These are phyloP conservation scores for Drosophila setosimentum DNA, from an alignment of 2,888 invertebrate genomes.

Conservation along the genomic window DNA sequence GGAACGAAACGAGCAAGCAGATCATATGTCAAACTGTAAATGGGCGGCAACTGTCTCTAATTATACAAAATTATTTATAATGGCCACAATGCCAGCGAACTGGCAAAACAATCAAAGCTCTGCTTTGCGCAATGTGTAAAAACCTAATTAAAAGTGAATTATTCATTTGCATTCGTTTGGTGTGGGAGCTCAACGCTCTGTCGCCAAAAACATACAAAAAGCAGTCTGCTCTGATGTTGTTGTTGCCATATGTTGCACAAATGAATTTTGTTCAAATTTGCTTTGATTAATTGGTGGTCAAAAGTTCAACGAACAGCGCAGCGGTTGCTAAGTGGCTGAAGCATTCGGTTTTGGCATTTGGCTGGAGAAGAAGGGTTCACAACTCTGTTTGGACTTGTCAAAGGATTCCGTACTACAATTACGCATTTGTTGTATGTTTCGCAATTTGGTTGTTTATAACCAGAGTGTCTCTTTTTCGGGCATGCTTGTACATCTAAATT, in stretches of 20 bases:
- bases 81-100: constrained; percentile 43
- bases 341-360: constrained; percentile 5
- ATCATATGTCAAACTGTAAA: constrained; percentile 63
- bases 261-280: constrained; percentile 76
- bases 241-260: constrained; percentile 74
- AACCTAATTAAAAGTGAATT: constrained; percentile 82
- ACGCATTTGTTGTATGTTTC: background rate
- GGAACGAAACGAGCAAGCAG: background rate
- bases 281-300: constrained; percentile 80
- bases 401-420: background rate
- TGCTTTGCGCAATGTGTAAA: constrained; percentile 50
- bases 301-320: constrained; percentile 72
- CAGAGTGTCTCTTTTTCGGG: background rate
- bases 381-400: background rate
- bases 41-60: constrained; percentile 76
- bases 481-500: background rate
- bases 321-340: constrained; percentile 56
- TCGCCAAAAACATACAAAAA: constrained; percentile 59
- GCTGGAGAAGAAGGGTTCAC: constrained; percentile 5
- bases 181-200: constrained; percentile 48
- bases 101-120: constrained; percentile 38
- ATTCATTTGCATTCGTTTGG: constrained; percentile 71
- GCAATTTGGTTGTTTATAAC: background rate
- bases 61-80: constrained; percentile 80
- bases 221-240: constrained; percentile 56